These are phyloP conservation scores for Cheilosia variabilis DNA, from an alignment of 2,888 invertebrate species.

Conservation along the genomic window DNA sequence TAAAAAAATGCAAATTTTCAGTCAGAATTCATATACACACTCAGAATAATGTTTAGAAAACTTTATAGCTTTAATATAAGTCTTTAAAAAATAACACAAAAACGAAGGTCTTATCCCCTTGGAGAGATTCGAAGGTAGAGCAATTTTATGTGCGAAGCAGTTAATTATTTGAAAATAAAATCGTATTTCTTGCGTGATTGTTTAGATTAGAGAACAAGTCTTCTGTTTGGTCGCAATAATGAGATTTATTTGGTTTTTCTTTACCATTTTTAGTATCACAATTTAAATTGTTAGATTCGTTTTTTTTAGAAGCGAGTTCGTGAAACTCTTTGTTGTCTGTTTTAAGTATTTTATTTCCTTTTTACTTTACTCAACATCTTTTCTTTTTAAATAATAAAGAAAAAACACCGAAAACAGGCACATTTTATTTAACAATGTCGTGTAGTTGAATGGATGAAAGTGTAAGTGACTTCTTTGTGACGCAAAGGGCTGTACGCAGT, in stretches of 20 bases:
- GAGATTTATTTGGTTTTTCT: constrained; percentile 28
- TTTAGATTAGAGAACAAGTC: constrained; percentile 32
- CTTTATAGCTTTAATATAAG: constrained; percentile 69
- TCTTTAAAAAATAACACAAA: constrained; percentile 16
- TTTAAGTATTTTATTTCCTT: constrained; percentile 35
- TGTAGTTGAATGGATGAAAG: too few relatives aligned
- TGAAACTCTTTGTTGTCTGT: constrained; percentile 52
- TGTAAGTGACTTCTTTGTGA: too few relatives aligned
- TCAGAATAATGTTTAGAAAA: constrained; percentile 40
- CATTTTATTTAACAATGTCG: not conserved
- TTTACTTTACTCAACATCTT: constrained; percentile 9
- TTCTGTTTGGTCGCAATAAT: constrained; percentile 10
- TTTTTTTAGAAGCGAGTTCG: constrained; percentile 22
- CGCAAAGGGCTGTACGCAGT: too few relatives aligned
- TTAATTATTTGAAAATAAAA: not conserved
- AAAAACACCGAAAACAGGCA: not conserved
- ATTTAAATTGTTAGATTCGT: constrained; percentile 28
- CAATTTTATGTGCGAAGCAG: constrained; percentile 32
- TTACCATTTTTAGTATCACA: not conserved
- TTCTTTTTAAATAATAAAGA: constrained; percentile 40
- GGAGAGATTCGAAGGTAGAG: constrained; percentile 24
- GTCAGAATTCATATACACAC: constrained; percentile 28
- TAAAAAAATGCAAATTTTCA: not conserved
- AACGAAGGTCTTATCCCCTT: constrained; percentile 8
- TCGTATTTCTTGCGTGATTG: constrained; percentile 51